phyloP scores from a whole-genome alignment of 2,888 invertebrate species.

The Caenorhabditis drosophilae region DNA sequence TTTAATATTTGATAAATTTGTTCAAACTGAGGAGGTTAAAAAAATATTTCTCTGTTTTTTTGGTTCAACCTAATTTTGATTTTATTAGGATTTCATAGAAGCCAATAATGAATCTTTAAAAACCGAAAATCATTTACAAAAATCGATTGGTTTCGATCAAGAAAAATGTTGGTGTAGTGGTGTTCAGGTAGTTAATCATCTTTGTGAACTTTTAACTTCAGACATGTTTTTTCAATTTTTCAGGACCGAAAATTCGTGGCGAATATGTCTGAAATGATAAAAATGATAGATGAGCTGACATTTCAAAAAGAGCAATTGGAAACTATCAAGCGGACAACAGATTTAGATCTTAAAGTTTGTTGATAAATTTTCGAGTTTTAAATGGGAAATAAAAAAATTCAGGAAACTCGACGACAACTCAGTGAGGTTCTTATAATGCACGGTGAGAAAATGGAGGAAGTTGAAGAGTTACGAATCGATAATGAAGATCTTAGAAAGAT shows the following conservation, averaged over 20 bases:
- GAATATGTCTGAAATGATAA: not conserved
- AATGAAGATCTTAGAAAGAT: constrained; percentile 42
- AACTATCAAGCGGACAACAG: not conserved
- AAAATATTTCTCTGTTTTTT: too few species aligned
- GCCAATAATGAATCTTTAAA: too few species aligned
- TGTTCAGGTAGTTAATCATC: too few species aligned
- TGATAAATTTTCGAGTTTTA: not conserved
- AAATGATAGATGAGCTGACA: constrained; percentile 1
- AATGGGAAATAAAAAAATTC: too few species aligned
- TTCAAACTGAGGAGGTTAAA: too few species aligned
- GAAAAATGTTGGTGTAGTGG: not conserved
- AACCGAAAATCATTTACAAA: too few species aligned
- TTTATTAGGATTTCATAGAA: too few species aligned
- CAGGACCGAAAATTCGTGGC: not conserved
- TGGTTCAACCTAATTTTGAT: too few species aligned
- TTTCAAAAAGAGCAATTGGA: constrained; percentile 4
- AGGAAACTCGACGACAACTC: constrained; percentile 12
- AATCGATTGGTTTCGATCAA: too few species aligned
- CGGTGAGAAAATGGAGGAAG: constrained; percentile 46
- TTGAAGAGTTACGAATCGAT: constrained; percentile 46
- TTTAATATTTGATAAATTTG: too few species aligned
- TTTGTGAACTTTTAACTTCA: constrained; percentile 4
- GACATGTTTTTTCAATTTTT: not conserved
- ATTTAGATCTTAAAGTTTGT: constrained; percentile 1
- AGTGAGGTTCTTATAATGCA: constrained; percentile 38